phyloP scores from a whole-genome alignment of 1,140 invertebrate genomes.

The Elysia chlorotica region DNA sequence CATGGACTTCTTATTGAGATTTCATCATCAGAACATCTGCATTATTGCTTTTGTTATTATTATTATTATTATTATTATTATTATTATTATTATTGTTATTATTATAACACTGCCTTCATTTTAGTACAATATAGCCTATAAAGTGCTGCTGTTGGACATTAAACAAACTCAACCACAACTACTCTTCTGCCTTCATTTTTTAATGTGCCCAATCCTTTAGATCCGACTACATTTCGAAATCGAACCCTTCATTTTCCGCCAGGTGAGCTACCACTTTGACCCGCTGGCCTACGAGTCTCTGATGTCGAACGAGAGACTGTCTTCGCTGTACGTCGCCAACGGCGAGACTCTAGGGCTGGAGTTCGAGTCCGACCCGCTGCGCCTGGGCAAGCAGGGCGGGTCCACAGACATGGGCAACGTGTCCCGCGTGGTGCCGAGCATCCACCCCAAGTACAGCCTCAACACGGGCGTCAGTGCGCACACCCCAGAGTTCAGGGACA shows the following conservation, averaged over 20 bases:
- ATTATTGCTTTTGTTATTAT: too few species aligned
- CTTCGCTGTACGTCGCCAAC: constrained; percentile 40
- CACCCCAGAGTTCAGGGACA: constrained; percentile 44
- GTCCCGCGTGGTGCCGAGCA: constrained; percentile 55
- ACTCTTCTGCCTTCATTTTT: too few species aligned
- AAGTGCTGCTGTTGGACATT: too few species aligned
- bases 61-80: too few species aligned
- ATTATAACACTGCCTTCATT: too few species aligned
- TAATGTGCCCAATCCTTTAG: too few species aligned
- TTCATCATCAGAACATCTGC: too few species aligned
- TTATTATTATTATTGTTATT: too few species aligned
- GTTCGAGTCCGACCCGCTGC: constrained; percentile 33
- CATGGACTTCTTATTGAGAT: too few species aligned
- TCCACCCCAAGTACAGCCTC: constrained; percentile 57
- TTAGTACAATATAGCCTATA: too few species aligned
- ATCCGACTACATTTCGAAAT: too few species aligned
- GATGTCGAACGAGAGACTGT: constrained; percentile 38
- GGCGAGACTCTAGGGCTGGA: constrained; percentile 33
- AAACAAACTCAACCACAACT: too few species aligned
- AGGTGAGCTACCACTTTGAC: constrained; percentile 30
- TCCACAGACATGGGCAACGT: constrained; percentile 59
- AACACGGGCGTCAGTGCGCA: constrained; percentile 46
- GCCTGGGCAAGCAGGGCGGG: constrained; percentile 30
- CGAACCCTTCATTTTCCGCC: not conserved
- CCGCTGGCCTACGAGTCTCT: constrained; percentile 38